Percentiles rank a stretch among this genome's conserved stretches.
These are phyloP conservation scores for Drosophila fuyamai DNA, from an alignment of 1,140 invertebrate genomes.

Conservation along the genomic window DNA sequence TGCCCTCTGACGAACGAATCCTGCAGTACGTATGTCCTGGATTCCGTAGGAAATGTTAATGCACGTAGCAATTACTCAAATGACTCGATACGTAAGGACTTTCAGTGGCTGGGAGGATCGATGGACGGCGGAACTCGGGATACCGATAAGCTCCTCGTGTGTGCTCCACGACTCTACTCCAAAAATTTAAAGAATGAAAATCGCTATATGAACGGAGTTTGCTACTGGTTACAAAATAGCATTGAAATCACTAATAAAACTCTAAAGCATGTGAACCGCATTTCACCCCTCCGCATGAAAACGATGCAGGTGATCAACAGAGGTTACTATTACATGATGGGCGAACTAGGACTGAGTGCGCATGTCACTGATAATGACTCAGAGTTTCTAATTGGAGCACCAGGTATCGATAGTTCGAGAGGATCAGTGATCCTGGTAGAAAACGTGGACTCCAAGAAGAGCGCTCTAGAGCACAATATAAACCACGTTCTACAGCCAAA, in stretches of 20 bases:
- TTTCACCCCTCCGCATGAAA: slow-evolving; percentile 70
- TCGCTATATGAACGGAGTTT: slow-evolving; percentile 85
- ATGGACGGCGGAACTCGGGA: slow-evolving; percentile 80
- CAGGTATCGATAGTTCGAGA: slow-evolving; percentile 86
- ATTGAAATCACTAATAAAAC: slow-evolving; percentile 44
- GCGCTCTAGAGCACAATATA: slow-evolving; percentile 29
- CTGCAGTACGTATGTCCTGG: slow-evolving; percentile 75
- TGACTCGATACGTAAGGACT: slow-evolving; percentile 68
- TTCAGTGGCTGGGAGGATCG: slow-evolving; percentile 78
- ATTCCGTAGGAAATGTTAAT: slow-evolving; percentile 55
- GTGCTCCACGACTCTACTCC: slow-evolving; percentile 74
- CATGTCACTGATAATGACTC: slow-evolving; percentile 85
- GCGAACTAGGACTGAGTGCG: slow-evolving; percentile 86
- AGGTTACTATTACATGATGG: slow-evolving; percentile 86
- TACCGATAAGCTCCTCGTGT: slow-evolving; percentile 76
- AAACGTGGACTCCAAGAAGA: slow-evolving; percentile 38
- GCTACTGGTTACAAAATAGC: slow-evolving; percentile 83
- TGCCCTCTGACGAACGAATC: slow-evolving; percentile 52
- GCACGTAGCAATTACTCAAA: slow-evolving; percentile 45
- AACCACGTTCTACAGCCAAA: slow-evolving; percentile 58
- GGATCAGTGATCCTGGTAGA: slow-evolving; percentile 72
- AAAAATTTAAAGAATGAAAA: slow-evolving; percentile 14
- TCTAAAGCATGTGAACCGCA: slow-evolving; percentile 59
- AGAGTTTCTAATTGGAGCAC: slow-evolving; percentile 87
- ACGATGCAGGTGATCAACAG: slow-evolving; percentile 35